These are phyloP conservation scores for Pseudorectes ferrugineus DNA, from an alignment of 2,113 vertebrate species.

Conservation along the genomic window DNA sequence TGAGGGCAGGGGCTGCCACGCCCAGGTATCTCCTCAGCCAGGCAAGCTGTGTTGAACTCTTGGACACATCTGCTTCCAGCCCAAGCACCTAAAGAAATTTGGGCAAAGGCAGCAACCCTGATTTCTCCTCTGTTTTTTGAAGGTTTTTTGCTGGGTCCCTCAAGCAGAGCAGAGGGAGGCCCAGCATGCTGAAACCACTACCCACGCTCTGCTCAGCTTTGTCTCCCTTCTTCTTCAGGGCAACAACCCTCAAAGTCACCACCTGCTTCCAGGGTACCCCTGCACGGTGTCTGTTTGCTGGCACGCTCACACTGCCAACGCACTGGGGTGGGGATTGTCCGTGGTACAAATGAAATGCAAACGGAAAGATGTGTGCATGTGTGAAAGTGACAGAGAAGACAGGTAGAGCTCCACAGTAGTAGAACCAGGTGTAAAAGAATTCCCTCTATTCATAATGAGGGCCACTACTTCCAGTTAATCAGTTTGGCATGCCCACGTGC, in stretches of 20 bases:
- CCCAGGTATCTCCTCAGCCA: neutral
- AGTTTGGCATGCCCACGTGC: neutral
- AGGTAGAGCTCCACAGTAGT: neutral
- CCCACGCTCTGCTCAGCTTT: neutral
- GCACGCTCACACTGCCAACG: rapidly evolving
- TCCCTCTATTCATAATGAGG: neutral
- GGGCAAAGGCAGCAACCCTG: neutral
- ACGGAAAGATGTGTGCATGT: rapidly evolving
- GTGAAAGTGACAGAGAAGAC: neutral
- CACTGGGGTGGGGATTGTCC: rapidly evolving
- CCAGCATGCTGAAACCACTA: neutral
- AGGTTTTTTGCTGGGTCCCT: neutral
- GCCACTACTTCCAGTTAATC: neutral
- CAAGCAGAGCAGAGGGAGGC: neutral
- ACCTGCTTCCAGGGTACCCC: neutral
- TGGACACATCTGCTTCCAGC: neutral
- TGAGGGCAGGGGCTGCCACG: neutral
- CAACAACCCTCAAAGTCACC: neutral
- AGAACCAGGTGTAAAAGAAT: neutral
- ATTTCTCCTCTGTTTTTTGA: neutral
- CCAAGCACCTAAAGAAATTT: rapidly evolving
- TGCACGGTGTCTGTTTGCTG: neutral
- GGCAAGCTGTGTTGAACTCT: neutral
- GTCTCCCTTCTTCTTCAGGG: neutral
- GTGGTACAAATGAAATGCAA: neutral